These are phyloP conservation scores for Anableps anableps DNA, from an alignment of 2,797 vertebrate genomes.

Conservation along the genomic window DNA sequence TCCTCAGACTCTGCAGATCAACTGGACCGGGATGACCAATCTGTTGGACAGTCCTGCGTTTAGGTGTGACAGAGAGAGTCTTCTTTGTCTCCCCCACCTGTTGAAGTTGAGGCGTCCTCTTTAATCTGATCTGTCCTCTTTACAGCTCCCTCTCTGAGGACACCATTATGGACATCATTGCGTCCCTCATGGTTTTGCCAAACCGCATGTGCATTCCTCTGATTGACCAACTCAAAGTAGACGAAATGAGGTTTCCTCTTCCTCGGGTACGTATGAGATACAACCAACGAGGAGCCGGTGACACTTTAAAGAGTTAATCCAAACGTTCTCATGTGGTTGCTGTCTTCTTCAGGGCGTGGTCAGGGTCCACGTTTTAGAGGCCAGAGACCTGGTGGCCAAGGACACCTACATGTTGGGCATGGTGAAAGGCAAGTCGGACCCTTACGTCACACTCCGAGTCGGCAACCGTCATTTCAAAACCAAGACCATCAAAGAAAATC, in stretches of 20 bases:
- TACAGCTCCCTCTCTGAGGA: constrained; percentile 88
- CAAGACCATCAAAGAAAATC: constrained; percentile 87
- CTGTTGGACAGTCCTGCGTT: constrained; percentile 90
- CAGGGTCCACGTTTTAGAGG: constrained; percentile 89
- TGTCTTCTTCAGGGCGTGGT: constrained; percentile 86
- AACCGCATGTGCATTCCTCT: constrained; percentile 94
- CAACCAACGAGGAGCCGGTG: neutral
- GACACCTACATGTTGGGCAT: constrained; percentile 90
- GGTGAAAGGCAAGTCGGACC: constrained; percentile 93
- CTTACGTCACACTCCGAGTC: constrained; percentile 87
- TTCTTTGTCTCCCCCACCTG: neutral
- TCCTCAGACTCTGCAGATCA: constrained; percentile 85
- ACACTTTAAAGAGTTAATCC: neutral
- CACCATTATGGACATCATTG: constrained; percentile 89
- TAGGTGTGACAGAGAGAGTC: constrained; percentile 64
- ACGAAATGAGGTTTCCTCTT: constrained; percentile 90
- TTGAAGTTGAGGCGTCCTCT: neutral
- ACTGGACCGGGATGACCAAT: constrained; percentile 96
- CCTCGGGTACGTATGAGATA: constrained; percentile 84
- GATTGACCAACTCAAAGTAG: constrained; percentile 89
- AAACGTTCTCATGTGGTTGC: neutral
- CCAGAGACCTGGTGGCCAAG: constrained; percentile 87
- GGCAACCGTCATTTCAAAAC: constrained; percentile 85
- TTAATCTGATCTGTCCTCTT: constrained; percentile 4
- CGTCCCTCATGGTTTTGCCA: constrained; percentile 91